These are phyloP conservation scores for Mongoloraphidia duomilia DNA, from an alignment of 2,888 invertebrate genomes.

Conservation along the genomic window DNA sequence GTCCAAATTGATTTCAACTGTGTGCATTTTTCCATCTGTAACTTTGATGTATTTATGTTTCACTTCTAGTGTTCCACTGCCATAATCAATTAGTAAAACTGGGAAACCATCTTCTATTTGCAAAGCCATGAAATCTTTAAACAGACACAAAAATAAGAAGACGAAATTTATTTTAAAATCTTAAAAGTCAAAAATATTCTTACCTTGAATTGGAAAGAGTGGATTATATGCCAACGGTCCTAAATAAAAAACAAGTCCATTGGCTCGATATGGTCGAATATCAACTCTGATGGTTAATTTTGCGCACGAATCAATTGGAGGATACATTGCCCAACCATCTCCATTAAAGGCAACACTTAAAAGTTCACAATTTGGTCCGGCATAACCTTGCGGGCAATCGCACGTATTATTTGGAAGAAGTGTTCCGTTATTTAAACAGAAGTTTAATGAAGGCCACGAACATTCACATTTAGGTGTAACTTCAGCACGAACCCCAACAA, in stretches of 20 bases:
- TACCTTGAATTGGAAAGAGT: slow-evolving; percentile 48
- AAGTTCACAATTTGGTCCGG: slow-evolving; percentile 84
- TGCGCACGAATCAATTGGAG: slow-evolving; percentile 73
- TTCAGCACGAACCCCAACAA: slow-evolving; percentile 81
- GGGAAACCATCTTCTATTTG: slow-evolving; percentile 76
- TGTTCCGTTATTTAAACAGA: slow-evolving; percentile 38
- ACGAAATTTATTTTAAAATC: not conserved
- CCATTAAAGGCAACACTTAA: slow-evolving; percentile 77
- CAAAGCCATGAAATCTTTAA: slow-evolving; percentile 75
- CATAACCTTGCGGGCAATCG: slow-evolving; percentile 55
- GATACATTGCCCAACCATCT: slow-evolving; percentile 88
- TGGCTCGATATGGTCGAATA: slow-evolving; percentile 57
- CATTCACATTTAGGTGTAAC: slow-evolving; percentile 70
- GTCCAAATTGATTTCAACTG: slow-evolving; percentile 63
- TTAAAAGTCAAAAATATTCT: slow-evolving; percentile 11
- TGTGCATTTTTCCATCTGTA: slow-evolving; percentile 74
- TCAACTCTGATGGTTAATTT: slow-evolving; percentile 70
- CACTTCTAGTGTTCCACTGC: slow-evolving; percentile 60
- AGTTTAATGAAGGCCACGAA: slow-evolving; percentile 33
- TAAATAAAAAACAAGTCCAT: slow-evolving; percentile 80
- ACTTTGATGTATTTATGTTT: slow-evolving; percentile 56
- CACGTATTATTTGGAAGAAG: slow-evolving; percentile 49
- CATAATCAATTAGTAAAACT: slow-evolving; percentile 73
- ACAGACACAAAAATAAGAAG: slow-evolving; percentile 5
- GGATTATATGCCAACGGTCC: slow-evolving; percentile 63